Evolutionary conservation across 2,797 vertebrate species (phyloP), one percentile per base, ranked within the genome.

Genomic region (Sebastiscus tertius): DNA sequence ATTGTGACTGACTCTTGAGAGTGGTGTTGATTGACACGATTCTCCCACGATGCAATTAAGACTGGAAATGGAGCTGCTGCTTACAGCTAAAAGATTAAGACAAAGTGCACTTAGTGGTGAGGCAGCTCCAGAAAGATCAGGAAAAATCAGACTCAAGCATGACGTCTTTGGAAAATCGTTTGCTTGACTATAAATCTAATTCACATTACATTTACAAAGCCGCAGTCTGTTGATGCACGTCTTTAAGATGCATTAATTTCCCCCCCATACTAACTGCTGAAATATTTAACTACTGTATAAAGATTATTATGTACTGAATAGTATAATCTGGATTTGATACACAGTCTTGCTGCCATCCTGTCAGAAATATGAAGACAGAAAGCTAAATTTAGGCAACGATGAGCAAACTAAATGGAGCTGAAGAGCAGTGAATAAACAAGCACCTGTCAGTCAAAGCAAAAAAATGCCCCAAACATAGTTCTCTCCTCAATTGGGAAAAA

Each of bases 41-140:
- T 77, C 80, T 72, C 63, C 55, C 55, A 59, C 2, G 16, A 63
- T 31, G 62, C 34, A 72, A 77, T 80, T 80, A 79, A 75, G 7
- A 49, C 39, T 60, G 61, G 20, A 69, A 82, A 61, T 62, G n/a
- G 49, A 75, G 72, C 75, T 61, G 81, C 70, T 61, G 67, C 60
- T 78, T 67, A 13, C n/a, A 18, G 72, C 26, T 24, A 27, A 67
- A 67, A 77, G 54, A 83, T 74, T 58, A 67, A 77, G 64, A 83
- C 5, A 22, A 67, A 82, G 31, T 22, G 27, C 29, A 62, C 42
- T 56, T 11, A 11, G 42, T 1, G 9, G 10, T 36, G 26, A 75
- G 39, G 55, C 34, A 24, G 26, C 63, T 58, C 27, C 27, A 46
- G 59, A 64, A 34, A 69, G 39, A 80, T 62, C 33, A 46, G 34